Evolutionary conservation across 2,797 vertebrate genomes (phyloP).

Genomic region (Etheostoma nigrum): DNA sequence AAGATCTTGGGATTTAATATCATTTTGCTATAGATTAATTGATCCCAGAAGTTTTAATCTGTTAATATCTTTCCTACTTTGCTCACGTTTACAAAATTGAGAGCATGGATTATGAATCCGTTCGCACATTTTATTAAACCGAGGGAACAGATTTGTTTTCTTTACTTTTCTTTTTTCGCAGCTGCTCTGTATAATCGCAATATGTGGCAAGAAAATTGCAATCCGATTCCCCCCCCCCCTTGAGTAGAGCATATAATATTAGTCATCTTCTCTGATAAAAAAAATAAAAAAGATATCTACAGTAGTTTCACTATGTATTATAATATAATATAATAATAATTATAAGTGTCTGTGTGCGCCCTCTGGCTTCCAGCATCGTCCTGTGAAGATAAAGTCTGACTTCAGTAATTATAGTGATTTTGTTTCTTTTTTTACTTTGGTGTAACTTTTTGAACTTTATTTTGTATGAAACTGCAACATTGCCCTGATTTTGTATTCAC

Average conservation of each 20-base stretch:
- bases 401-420: constrained; percentile 49
- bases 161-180: too few relatives aligned
- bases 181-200: too few relatives aligned
- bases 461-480: constrained; percentile 27
- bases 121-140: too few relatives aligned
- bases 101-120: too few relatives aligned
- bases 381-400: constrained; percentile 45
- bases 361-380: constrained; percentile 22
- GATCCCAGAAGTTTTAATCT: too few relatives aligned
- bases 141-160: too few relatives aligned
- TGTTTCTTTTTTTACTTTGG: constrained; percentile 42
- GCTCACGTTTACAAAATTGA: too few relatives aligned
- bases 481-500: constrained; percentile 52
- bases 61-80: too few relatives aligned
- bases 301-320: constrained; percentile 13
- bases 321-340: too few relatives aligned
- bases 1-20: too few relatives aligned
- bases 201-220: too few relatives aligned
- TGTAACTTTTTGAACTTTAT: constrained; percentile 42
- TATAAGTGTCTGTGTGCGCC: constrained; percentile 15
- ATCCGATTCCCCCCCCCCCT: not conserved
- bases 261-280: constrained; percentile 13
- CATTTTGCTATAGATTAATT: too few relatives aligned
- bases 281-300: not conserved
- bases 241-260: not conserved